phyloP scores from a whole-genome alignment of 2,797 vertebrate species.

The Scarus forsteni region DNA sequence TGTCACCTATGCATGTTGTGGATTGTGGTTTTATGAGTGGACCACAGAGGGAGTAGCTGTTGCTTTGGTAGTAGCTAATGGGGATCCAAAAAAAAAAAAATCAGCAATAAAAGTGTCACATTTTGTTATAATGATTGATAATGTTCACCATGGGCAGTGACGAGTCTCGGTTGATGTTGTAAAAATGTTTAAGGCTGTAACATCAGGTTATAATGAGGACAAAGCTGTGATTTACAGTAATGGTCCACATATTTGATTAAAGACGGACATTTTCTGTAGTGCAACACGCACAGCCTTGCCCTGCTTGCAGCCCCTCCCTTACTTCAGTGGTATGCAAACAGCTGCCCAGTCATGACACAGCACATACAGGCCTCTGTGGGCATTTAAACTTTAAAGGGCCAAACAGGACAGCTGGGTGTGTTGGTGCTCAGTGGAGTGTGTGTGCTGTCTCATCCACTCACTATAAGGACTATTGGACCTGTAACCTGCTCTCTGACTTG shows the following conservation, averaged over 20 bases:
- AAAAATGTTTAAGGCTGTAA: too few relatives aligned
- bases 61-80: too few relatives aligned
- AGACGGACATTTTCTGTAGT: constrained; percentile 10
- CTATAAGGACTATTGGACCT: constrained; percentile 6
- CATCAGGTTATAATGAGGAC: too few relatives aligned
- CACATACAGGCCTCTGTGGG: constrained; percentile 50
- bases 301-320: constrained; percentile 35
- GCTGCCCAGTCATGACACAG: constrained; percentile 76
- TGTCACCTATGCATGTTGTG: too few relatives aligned
- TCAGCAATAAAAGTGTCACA: too few relatives aligned
- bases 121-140: too few relatives aligned
- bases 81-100: too few relatives aligned
- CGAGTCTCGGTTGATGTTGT: too few relatives aligned
- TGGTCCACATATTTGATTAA: not conserved
- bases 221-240: too few relatives aligned
- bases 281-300: constrained; percentile 16
- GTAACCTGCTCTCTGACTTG: not conserved
- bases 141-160: too few relatives aligned
- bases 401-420: constrained; percentile 74
- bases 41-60: too few relatives aligned
- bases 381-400: constrained; percentile 89
- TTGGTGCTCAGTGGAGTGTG: constrained; percentile 15
- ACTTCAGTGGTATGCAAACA: constrained; percentile 67
- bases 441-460: constrained; percentile 6
- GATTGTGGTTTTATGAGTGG: too few relatives aligned